A percentile compares a stretch with the other conserved stretches of the same genome.
These are phyloP conservation scores for Lithobius niger DNA, from an alignment of 1,140 invertebrate species.

Conservation along the genomic window DNA sequence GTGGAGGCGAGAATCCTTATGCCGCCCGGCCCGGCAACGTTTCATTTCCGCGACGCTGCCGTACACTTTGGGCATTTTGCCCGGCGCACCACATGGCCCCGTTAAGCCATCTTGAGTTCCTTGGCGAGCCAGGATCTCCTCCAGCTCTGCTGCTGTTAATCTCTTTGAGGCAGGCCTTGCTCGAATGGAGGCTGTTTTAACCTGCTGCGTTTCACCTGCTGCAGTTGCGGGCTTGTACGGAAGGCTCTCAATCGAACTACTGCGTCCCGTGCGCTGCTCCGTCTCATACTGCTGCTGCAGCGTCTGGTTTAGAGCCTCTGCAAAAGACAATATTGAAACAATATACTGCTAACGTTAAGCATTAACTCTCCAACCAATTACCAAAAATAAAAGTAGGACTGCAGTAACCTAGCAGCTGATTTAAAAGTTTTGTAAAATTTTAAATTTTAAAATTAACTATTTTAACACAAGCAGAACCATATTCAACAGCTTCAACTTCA, in stretches of 20 bases:
- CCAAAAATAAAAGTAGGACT: no score
- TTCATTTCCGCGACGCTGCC: conserved; percentile 93
- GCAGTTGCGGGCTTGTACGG: conserved; percentile 6
- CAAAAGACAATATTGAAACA: conserved; percentile 12
- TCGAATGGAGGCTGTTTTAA: conserved; percentile 70
- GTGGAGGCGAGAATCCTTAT: conserved; percentile 38
- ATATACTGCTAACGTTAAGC: no score
- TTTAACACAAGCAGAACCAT: no score
- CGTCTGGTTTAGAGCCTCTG: conserved; percentile 20
- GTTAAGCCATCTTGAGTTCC: conserved; percentile 27
- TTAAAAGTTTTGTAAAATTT: conserved; percentile 2
- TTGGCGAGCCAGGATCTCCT: conserved; percentile 77
- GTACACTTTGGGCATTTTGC: conserved; percentile 58
- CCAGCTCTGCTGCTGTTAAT: conserved; percentile 75
- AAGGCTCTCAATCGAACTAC: conserved; percentile 8
- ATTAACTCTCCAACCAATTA: no score
- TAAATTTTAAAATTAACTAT: conserved; percentile 11
- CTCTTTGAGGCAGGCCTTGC: conserved; percentile 67
- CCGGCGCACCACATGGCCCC: conserved; percentile 36
- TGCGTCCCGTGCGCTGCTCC: conserved; percentile 4
- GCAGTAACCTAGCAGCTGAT: no score
- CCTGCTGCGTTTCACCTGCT: neutral
- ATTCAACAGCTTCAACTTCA: no score
- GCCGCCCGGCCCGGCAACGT: conserved; percentile 51
- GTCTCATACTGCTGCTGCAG: conserved; percentile 15